These are phyloP conservation scores for Eutolmus rufibarbis DNA, from an alignment of 2,888 invertebrate species.

Conservation along the genomic window DNA sequence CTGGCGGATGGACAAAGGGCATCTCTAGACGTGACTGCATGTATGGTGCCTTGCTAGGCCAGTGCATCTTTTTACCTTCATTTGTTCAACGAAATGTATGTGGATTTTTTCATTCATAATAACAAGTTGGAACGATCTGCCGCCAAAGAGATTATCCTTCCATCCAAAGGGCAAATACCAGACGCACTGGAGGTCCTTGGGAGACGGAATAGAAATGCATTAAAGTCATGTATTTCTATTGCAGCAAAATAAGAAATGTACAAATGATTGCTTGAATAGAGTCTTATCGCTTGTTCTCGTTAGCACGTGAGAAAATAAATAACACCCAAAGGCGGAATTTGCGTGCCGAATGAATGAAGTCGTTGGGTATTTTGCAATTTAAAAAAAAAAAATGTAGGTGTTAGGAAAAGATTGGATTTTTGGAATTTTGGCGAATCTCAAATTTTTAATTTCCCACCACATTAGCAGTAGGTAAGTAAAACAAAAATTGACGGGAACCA, in stretches of 20 bases:
- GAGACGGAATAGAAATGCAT: background rate
- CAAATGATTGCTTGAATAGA: background rate
- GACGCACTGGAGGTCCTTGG: background rate
- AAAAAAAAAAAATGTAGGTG: background rate
- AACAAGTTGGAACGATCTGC: background rate
- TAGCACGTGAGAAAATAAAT: conserved; percentile 39
- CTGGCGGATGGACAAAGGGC: background rate
- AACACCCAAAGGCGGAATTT: background rate
- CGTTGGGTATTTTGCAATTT: background rate
- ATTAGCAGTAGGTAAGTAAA: too few relatives aligned
- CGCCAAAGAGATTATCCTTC: conserved; percentile 37
- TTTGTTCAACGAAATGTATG: background rate
- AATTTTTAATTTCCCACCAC: too few relatives aligned
- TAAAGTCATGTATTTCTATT: background rate
- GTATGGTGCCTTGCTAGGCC: background rate
- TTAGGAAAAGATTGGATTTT: background rate
- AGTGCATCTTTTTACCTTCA: conserved; percentile 6
- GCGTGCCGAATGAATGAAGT: background rate
- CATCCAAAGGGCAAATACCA: conserved; percentile 14
- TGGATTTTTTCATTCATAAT: conserved; percentile 24
- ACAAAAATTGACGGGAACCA: too few relatives aligned
- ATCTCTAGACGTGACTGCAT: conserved; percentile 14
- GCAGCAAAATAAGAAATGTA: background rate
- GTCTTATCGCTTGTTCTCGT: background rate
- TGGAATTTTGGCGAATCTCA: too few relatives aligned